These are phyloP conservation scores for Amblyteles armatorius DNA, from an alignment of 2,888 invertebrate genomes.

Conservation along the genomic window DNA sequence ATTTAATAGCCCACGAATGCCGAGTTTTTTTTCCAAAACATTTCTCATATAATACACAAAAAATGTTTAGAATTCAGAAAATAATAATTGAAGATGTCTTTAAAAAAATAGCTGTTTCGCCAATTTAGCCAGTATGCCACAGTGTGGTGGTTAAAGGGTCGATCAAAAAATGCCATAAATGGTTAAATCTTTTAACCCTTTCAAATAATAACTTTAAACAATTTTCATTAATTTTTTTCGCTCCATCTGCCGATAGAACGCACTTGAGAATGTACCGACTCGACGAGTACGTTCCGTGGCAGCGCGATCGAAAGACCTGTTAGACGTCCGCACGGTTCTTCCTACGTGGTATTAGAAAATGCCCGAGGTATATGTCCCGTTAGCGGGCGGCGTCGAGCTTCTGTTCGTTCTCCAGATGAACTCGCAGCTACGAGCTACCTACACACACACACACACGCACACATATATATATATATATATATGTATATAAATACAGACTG, in stretches of 20 bases:
- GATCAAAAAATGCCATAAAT: too few species aligned
- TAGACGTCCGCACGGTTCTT: conserved; percentile 55
- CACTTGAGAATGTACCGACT: conserved; percentile 15
- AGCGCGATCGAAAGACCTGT: conserved; percentile 57
- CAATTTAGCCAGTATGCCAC: too few species aligned
- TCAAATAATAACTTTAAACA: neutral
- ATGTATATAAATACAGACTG: neutral
- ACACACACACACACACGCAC: neutral
- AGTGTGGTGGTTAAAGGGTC: too few species aligned
- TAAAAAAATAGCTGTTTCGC: too few species aligned
- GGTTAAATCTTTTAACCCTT: too few species aligned
- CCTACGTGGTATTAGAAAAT: conserved; percentile 63
- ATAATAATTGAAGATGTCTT: too few species aligned
- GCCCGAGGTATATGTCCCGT: conserved; percentile 51
- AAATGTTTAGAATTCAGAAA: too few species aligned
- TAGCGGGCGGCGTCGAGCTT: conserved; percentile 47
- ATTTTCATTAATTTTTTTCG: neutral
- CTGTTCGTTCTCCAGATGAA: conserved; percentile 50
- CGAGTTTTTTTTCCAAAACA: too few species aligned
- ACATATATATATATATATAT: too few species aligned
- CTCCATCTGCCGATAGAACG: neutral
- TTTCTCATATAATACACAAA: too few species aligned
- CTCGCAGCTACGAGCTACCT: conserved; percentile 18
- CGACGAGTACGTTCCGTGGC: conserved; percentile 40
- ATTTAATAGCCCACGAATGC: too few species aligned